A percentile compares a stretch with the other conserved stretches of the same genome.
These are phyloP conservation scores for Pomatorhinus ruficollis DNA, from an alignment of 2,113 vertebrate species.

Conservation along the genomic window DNA sequence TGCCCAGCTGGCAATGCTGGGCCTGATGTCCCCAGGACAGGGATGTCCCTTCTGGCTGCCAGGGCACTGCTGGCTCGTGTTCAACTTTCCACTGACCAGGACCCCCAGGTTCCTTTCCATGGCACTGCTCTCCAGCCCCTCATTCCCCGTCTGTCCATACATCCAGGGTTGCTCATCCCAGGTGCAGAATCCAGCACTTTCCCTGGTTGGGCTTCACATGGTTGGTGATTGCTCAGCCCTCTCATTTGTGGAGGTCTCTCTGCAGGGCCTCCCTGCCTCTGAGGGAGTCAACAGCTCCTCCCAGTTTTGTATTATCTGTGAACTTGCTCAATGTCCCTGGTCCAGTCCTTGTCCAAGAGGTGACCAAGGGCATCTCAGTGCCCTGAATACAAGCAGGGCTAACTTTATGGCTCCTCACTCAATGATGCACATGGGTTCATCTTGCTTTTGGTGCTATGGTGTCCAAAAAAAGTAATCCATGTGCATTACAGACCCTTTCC, in stretches of 20 bases:
- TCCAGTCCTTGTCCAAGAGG: background rate
- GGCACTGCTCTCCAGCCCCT: background rate
- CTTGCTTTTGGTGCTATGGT: background rate
- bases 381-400: background rate
- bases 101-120: background rate
- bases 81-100: background rate
- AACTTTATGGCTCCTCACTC: background rate
- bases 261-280: background rate
- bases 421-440: background rate
- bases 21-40: background rate
- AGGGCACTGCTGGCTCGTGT: background rate
- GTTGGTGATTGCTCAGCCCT: background rate
- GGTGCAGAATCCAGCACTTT: background rate
- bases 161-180: background rate
- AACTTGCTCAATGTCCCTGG: background rate
- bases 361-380: background rate
- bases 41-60: background rate
- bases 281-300: background rate
- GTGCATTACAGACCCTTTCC: background rate
- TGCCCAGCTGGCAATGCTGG: background rate
- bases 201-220: accelerated
- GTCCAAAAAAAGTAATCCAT: background rate
- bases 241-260: background rate
- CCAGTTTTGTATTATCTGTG: background rate
- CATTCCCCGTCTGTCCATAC: background rate